Conservation (phyloP, 2,888 invertebrate genomes). For the Agriopis aurantiaria region DNA sequence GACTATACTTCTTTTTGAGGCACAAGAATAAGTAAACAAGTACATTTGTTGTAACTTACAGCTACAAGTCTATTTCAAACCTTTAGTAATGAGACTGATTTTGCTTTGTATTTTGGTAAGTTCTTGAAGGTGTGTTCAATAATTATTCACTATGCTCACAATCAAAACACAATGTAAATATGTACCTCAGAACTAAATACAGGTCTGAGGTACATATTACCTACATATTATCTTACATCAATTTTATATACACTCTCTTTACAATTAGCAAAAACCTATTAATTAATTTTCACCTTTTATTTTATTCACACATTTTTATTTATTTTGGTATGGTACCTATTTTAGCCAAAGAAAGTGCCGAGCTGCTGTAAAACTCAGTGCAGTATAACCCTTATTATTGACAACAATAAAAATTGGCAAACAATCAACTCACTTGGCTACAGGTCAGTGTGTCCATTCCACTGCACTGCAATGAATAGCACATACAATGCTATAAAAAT, state of each 20-base stretch:
- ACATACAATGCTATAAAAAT: neutral
- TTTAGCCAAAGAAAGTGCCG: neutral
- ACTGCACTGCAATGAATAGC: slow-evolving; percentile 4
- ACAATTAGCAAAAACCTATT: too few species aligned
- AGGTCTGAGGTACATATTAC: too few species aligned
- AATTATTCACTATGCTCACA: too few species aligned
- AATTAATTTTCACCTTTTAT: too few species aligned
- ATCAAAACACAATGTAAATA: too few species aligned
- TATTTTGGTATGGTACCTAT: neutral
- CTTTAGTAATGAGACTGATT: too few species aligned
- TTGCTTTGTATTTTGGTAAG: too few species aligned
- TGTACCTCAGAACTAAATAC: too few species aligned
- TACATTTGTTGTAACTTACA: slow-evolving; percentile 20
- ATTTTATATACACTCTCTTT: too few species aligned
- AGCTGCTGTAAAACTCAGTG: neutral
- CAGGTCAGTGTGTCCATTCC: neutral
- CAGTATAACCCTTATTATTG: neutral
- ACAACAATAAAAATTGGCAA: slow-evolving; percentile 5
- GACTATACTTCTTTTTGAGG: slow-evolving; percentile 27
- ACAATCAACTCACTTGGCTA: neutral
- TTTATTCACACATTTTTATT: too few species aligned
- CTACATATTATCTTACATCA: too few species aligned
- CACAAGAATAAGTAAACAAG: slow-evolving; percentile 39
- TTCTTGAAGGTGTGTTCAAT: too few species aligned
- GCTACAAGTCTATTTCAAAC: neutral